phyloP scores from a whole-genome alignment of 92 coral and sea anemone genomes.

The Heteractis magnifica region DNA sequence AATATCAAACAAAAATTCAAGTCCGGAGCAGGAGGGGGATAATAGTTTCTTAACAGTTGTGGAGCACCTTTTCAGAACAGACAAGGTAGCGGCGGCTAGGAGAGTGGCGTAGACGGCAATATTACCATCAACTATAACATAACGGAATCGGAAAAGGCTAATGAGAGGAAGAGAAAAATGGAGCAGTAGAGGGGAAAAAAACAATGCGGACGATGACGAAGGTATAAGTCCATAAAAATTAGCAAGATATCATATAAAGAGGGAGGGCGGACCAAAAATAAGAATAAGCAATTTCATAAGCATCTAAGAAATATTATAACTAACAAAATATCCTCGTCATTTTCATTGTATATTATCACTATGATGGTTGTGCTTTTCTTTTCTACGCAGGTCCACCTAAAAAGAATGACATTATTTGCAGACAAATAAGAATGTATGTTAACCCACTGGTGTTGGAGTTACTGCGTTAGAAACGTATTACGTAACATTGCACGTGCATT shows the following conservation, averaged over 20 bases:
- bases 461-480: no score
- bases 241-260: no score
- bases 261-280: no score
- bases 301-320: no score
- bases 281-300: no score
- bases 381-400: background rate
- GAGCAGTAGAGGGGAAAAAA: background rate
- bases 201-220: background rate
- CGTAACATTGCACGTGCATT: no score
- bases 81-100: constrained; percentile 23
- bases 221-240: background rate
- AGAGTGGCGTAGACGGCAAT: background rate
- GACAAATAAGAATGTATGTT: no score
- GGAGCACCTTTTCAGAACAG: constrained; percentile 22
- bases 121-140: background rate
- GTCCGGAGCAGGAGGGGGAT: background rate
- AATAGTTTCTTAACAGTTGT: constrained; percentile 4
- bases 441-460: no score
- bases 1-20: constrained; percentile 16
- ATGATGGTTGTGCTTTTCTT: background rate
- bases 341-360: background rate
- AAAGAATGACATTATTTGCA: no score
- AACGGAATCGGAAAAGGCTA: background rate
- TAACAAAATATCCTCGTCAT: background rate
- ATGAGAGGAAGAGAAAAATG: constrained; percentile 6